These are phyloP conservation scores for Thaumetopoea pityocampa DNA, from an alignment of 1,140 invertebrate genomes.

Conservation along the genomic window DNA sequence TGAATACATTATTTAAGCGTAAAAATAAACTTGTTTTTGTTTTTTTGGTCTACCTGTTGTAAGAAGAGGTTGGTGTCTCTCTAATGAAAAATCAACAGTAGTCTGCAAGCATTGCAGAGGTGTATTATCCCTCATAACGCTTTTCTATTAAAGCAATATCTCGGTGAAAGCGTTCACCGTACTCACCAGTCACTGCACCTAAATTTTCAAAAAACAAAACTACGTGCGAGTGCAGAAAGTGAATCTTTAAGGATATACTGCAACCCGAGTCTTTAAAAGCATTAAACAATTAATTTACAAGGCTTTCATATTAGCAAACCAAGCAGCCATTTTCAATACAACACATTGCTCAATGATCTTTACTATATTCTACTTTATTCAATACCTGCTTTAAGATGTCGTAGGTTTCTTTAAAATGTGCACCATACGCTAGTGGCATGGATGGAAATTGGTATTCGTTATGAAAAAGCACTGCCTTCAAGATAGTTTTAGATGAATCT, in stretches of 20 bases:
- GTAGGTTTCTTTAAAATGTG: too few species aligned
- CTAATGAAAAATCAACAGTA: conserved; percentile 15
- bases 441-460: too few species aligned
- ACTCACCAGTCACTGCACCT: conserved; percentile 7
- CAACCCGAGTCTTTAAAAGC: not conserved
- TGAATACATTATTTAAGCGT: not conserved
- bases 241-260: not conserved
- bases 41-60: conserved; percentile 9
- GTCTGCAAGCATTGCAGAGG: conserved; percentile 14
- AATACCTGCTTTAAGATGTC: too few species aligned
- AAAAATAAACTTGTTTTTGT: conserved; percentile 1
- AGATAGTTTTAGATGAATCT: too few species aligned
- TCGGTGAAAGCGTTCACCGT: conserved; percentile 14
- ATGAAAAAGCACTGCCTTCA: too few species aligned
- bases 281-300: not conserved
- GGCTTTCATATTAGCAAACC: not conserved
- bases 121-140: too few species aligned
- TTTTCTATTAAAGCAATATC: too few species aligned
- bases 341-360: too few species aligned
- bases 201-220: not conserved
- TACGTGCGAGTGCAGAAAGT: too few species aligned
- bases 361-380: too few species aligned
- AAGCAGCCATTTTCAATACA: not conserved
- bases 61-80: conserved; percentile 11
- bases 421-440: too few species aligned